These are phyloP conservation scores for Condylostylus longicornis DNA, from an alignment of 1,140 invertebrate genomes.

Conservation along the genomic window DNA sequence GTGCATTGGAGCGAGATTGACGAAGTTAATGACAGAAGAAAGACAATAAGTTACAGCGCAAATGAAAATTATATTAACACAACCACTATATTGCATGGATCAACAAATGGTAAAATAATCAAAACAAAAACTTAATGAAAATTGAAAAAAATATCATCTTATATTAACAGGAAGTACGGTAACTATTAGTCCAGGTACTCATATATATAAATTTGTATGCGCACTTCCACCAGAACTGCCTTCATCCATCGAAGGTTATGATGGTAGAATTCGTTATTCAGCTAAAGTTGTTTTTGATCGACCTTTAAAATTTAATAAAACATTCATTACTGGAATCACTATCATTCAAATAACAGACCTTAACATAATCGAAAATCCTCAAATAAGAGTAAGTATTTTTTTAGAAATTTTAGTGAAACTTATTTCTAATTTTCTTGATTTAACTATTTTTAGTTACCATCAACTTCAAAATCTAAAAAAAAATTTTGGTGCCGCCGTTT, in stretches of 20 bases:
- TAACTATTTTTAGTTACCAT: conserved; percentile 14
- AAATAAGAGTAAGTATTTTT: neutral
- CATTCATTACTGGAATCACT: neutral
- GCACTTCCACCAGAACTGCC: conserved; percentile 34
- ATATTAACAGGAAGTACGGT: conserved; percentile 32
- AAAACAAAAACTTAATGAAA: too few relatives aligned
- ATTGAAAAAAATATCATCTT: too few relatives aligned
- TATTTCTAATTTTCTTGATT: neutral
- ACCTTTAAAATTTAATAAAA: conserved; percentile 7
- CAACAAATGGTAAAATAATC: too few relatives aligned
- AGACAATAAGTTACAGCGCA: neutral
- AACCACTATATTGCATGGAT: neutral
- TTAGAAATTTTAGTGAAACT: neutral
- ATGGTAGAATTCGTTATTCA: conserved; percentile 6
- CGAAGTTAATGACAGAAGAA: too few relatives aligned
- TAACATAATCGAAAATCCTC: neutral
- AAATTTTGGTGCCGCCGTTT: conserved; percentile 23
- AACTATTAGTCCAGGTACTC: conserved; percentile 35
- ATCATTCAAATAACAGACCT: conserved; percentile 3
- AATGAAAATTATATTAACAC: conserved; percentile 4
- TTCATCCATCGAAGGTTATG: conserved; percentile 2
- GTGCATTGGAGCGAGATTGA: too few relatives aligned
- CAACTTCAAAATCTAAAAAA: conserved; percentile 14
- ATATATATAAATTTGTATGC: conserved; percentile 38
- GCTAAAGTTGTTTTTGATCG: conserved; percentile 3